Evolutionary conservation across 92 coral and sea anemone genomes (phyloP), one percentile per base, ranked within the genome.

Genomic region (Umimayanthus chanpuru): DNA sequence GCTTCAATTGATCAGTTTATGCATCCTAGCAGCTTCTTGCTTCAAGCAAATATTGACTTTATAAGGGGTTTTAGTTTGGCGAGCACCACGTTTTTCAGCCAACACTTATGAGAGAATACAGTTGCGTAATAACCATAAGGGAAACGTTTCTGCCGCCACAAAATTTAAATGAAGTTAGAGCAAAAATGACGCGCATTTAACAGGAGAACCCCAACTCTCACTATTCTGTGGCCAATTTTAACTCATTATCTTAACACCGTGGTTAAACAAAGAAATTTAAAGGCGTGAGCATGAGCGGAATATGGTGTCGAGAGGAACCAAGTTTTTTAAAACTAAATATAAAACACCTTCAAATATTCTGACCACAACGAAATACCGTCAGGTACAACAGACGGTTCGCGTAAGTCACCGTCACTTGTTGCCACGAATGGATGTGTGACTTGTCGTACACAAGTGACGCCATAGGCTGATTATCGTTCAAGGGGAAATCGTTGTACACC

Each of bases 241-340:
- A 82, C 76, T 82, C 66, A 82, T 81, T 39, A 81, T 70, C 76
- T 81, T 76, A 81, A 81, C 56, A 61, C 36, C 50, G 14, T 50
- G 40, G 15, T 20, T 26, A 82, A 67, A 70, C 26, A 67, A 82
- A 82, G 58, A 16, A 30, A 83, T 83, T 38, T 20, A 12, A 67
- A 47, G 58, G 77, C 87, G 72, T 36, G 23, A 50, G 68, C 9
- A 28, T 5, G 3, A 36, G 0, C 44, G 74, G 32, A 11, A 83
- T 83, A 83, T 44, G 74, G 77, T 43, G 38, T 15, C 74, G 16
- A 70, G 15, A 28, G 77, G 4, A 53, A 21, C 43, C 43, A 21
- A 25, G 67, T 70, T 47, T 53, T 53, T 53, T 9, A 5, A 12
- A 53, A 53, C 58, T 53, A 53, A 18, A 11, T 53, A 1, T 53